Evolutionary conservation across 2,797 vertebrate species (phyloP), one percentile per base, ranked within the genome.

Genomic region (Mus minutoides): DNA sequence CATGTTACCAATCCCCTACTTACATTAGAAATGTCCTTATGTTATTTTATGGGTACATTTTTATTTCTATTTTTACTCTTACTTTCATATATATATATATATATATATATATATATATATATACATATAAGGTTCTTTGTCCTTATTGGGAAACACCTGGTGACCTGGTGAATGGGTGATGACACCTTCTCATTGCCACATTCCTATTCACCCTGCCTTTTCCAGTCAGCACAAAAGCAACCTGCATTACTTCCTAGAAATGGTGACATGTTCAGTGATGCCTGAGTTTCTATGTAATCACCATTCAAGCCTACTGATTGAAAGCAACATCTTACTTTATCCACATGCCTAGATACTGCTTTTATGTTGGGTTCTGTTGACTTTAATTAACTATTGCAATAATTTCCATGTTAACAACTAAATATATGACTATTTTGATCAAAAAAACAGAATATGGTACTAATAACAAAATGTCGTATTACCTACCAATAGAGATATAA

Each of bases 121-220:
- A n/a, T n/a, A n/a, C n/a, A n/a, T n/a, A n/a, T n/a, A n/a, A n/a
- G n/a, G 54, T 88, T 92, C 88, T 96, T 96, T 95, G 76, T 94
- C 95, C 84, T 90, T 88, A 1, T 62, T 85, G 67, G 88, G 88
- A 96, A 97, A 95, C 82, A 97, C 82, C 88, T 93, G 92, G 62
- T 17, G 11, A 97, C 82, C 88, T 93, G 92, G 62, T 17, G 11
- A 86, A 21, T 56, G 56, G 49, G 49, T 92, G 96, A 96, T 93
- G 75, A 64, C 24, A 83, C 64, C 9, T 5, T 84, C 22, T 88
- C 82, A 49, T 86, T 67, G 67, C 29, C 40, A 43, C 17, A 24
- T 86, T 90, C 90, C 89, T 92, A 43, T 86, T 96, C 71, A n/a
- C 79, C 67, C 12, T 8, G 43, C 43, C 0, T 0, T 94, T 97